Percentiles rank a stretch among this genome's conserved stretches.
Evolutionary conservation across 1,140 invertebrate genomes (phyloP).

Genomic region (Pissodes strobi): DNA sequence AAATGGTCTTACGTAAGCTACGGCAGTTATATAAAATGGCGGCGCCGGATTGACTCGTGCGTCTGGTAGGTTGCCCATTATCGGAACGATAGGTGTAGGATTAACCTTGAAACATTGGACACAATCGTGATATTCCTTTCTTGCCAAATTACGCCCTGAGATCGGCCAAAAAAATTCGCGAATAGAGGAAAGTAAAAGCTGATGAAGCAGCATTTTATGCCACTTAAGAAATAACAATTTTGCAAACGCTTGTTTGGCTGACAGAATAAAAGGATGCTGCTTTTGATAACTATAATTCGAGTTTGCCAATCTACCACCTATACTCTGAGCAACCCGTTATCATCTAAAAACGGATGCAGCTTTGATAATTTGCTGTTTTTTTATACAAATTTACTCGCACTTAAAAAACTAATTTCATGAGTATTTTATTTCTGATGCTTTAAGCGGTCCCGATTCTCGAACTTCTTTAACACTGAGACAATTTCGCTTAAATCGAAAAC

Average conservation of each 20-base stretch:
- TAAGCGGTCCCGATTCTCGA: not conserved
- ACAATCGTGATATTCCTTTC: slow-evolving; percentile 24
- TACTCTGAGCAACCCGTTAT: too few relatives aligned
- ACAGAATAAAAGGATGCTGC: too few relatives aligned
- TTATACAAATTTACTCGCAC: not conserved
- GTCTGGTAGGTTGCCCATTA: slow-evolving; percentile 41
- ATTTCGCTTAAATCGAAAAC: not conserved
- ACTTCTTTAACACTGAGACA: not conserved
- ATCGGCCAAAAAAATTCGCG: slow-evolving; percentile 16
- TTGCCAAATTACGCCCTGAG: not conserved
- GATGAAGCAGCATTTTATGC: too few relatives aligned
- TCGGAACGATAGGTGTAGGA: slow-evolving; percentile 7
- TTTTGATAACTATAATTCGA: too few relatives aligned
- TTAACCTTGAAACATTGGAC: slow-evolving; percentile 36
- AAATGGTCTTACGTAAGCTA: slow-evolving; percentile 40
- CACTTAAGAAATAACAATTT: too few relatives aligned
- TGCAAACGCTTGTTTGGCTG: too few relatives aligned
- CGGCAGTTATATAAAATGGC: slow-evolving; percentile 39
- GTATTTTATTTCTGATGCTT: not conserved
- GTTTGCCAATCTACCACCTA: too few relatives aligned
- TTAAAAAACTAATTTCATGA: not conserved
- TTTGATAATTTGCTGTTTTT: too few relatives aligned
- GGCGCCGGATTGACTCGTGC: too few relatives aligned
- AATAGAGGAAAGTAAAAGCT: too few relatives aligned
- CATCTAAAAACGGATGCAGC: too few relatives aligned